Conservation (phyloP, 2,113 vertebrate genomes). For the Butorides virescens region DNA sequence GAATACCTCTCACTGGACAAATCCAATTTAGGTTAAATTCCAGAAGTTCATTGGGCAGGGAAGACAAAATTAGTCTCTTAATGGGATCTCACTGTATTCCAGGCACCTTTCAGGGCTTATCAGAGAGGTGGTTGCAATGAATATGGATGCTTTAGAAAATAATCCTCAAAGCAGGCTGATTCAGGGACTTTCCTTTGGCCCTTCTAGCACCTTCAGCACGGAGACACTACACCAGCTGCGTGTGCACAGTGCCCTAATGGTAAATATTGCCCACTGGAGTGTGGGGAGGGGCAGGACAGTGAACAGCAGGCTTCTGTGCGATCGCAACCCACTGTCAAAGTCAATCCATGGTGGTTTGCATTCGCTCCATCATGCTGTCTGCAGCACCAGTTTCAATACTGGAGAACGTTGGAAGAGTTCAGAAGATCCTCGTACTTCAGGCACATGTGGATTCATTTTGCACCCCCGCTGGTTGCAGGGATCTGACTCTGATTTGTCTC, state of each 20-base stretch:
- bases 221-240: background rate
- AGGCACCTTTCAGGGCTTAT: background rate
- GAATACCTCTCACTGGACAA: background rate
- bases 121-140: background rate
- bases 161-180: background rate
- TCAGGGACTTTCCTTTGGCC: background rate
- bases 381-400: background rate
- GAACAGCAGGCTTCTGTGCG: background rate
- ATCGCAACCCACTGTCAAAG: background rate
- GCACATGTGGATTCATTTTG: rapidly evolving
- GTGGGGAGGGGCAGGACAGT: background rate
- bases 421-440: background rate
- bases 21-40: background rate
- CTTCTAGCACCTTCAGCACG: background rate
- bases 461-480: background rate
- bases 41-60: background rate
- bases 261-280: background rate
- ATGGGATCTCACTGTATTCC: background rate
- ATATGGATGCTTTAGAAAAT: background rate
- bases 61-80: background rate
- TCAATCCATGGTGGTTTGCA: background rate
- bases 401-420: background rate
- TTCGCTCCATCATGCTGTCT: background rate
- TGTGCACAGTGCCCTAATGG: background rate
- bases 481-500: background rate